Conservation (phyloP, 2,113 vertebrate species). For the Tricholaema leucomelas region DNA sequence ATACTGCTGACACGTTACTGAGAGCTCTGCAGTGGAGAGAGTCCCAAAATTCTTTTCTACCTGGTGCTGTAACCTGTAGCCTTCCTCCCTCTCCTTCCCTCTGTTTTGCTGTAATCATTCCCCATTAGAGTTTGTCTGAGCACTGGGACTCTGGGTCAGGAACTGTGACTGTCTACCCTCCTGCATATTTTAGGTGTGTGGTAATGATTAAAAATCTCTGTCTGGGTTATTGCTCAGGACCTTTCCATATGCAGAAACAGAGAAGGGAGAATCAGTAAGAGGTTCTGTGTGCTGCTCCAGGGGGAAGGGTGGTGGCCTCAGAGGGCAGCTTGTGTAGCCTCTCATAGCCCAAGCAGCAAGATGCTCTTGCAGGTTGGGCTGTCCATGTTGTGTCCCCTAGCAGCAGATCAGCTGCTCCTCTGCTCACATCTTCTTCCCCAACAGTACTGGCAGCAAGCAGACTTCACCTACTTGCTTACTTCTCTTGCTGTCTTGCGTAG, state of each 20-base stretch:
- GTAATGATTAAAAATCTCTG: background rate
- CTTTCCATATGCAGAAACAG: accelerated
- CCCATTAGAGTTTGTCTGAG: background rate
- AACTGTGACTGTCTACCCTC: background rate
- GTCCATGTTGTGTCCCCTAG: background rate
- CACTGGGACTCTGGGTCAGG: too few relatives aligned
- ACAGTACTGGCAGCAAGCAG: background rate
- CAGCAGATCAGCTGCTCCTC: background rate
- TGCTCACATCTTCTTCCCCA: background rate
- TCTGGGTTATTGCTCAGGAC: background rate
- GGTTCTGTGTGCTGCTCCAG: background rate
- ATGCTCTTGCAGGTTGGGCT: accelerated
- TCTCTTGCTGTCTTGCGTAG: background rate
- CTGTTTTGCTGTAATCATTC: background rate
- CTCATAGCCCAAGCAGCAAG: accelerated
- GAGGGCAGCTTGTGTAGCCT: background rate
- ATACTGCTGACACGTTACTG: slow-evolving; percentile 19
- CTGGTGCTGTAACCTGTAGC: background rate
- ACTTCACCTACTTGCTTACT: background rate
- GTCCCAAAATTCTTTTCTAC: background rate
- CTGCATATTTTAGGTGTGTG: background rate
- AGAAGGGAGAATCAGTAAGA: background rate
- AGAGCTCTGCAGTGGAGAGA: background rate
- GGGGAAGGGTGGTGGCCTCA: background rate
- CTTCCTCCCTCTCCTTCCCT: background rate